phyloP scores from a whole-genome alignment of 2,797 vertebrate species.

The Acomys russatus region DNA sequence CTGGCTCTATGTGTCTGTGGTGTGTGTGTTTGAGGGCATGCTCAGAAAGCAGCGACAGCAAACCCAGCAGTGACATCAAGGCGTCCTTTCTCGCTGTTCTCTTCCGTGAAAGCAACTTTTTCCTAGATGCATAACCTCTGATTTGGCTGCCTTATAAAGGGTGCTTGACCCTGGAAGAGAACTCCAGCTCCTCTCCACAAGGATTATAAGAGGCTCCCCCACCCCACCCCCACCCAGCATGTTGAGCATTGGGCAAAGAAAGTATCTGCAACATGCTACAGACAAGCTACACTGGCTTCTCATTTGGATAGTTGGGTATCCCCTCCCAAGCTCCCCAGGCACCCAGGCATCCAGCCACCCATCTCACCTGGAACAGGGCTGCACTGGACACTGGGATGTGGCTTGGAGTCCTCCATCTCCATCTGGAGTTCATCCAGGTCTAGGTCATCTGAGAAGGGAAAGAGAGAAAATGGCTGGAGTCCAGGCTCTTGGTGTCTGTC shows the following conservation, averaged over 20 bases:
- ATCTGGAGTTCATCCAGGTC: conserved; percentile 95
- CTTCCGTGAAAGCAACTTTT: background rate
- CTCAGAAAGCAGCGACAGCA: background rate
- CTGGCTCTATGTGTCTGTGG: background rate
- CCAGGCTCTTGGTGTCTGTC: background rate
- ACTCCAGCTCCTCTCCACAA: background rate
- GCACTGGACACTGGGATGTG: conserved; percentile 94
- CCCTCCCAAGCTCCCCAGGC: background rate
- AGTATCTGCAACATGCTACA: background rate
- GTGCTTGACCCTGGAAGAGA: background rate
- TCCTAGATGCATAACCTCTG: background rate
- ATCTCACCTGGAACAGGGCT: conserved; percentile 94
- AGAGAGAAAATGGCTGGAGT: background rate
- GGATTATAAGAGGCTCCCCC: background rate
- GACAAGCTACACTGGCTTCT: background rate
- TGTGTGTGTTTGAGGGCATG: background rate
- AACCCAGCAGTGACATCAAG: background rate
- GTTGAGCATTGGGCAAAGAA: background rate
- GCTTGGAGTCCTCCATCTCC: conserved; percentile 94
- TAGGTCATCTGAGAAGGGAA: conserved; percentile 92
- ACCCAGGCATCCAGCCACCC: background rate
- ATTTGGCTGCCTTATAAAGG: background rate
- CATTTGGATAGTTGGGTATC: background rate
- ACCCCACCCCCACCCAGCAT: background rate
- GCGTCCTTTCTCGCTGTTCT: background rate